A percentile compares a stretch with the other conserved stretches of the same genome.
Conservation (phyloP, 2,113 vertebrate species). For the Percina caprodes region DNA sequence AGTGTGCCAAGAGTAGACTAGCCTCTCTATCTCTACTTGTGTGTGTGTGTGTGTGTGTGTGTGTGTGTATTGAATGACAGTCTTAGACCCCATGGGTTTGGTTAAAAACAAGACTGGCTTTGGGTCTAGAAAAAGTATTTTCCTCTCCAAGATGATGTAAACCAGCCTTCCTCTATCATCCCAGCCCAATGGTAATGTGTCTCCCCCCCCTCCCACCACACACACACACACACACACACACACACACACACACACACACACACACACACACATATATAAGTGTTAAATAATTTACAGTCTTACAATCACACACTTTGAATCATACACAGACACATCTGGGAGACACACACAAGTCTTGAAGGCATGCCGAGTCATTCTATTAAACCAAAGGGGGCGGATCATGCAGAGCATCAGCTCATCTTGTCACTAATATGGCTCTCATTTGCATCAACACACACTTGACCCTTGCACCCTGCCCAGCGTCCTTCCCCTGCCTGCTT, state of each 20-base stretch:
- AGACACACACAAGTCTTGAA: conserved; percentile 1
- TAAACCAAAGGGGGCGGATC: conserved; percentile 53
- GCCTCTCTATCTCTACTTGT: background rate
- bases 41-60: conserved; percentile 22
- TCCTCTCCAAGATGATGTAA: conserved; percentile 62
- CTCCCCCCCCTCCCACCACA: conserved; percentile 24
- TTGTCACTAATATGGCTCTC: conserved; percentile 77
- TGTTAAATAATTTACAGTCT: conserved; percentile 64
- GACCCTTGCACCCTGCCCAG: conserved; percentile 76
- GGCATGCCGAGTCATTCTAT: conserved; percentile 62
- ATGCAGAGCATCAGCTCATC: conserved; percentile 60
- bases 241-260: conserved; percentile 33
- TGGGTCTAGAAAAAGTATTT: conserved; percentile 33
- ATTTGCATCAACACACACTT: conserved; percentile 87
- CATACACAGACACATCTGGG: conserved; percentile 45
- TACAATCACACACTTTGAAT: conserved; percentile 42
- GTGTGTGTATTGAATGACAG: conserved; percentile 56
- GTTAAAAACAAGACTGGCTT: conserved; percentile 44
- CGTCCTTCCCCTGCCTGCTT: conserved; percentile 34
- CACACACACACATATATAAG: conserved; percentile 38
- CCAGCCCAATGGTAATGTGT: conserved; percentile 67
- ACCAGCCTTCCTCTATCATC: conserved; percentile 71
- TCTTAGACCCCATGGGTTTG: conserved; percentile 50
- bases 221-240: conserved; percentile 38
- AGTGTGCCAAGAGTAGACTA: background rate